Evolutionary conservation across 2,113 vertebrate genomes (phyloP).

Genomic region (Eubucco bourcierii): DNA sequence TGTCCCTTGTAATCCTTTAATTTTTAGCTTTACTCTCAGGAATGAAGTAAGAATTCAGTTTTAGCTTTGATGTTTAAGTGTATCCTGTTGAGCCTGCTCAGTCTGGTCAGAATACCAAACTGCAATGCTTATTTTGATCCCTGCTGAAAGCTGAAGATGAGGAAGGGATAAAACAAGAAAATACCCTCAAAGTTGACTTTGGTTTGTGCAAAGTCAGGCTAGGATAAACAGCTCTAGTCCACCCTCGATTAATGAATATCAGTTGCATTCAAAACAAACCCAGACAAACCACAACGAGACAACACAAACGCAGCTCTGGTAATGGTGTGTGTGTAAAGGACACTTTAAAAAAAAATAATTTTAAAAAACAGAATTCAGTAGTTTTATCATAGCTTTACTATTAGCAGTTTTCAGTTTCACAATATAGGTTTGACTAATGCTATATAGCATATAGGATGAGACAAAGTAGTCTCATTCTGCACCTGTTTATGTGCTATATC

Average conservation of each 20-base stretch:
- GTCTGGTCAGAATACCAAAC: not conserved
- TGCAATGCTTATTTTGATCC: not conserved
- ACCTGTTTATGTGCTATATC: not conserved
- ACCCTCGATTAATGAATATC: not conserved
- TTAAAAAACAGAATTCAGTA: not conserved
- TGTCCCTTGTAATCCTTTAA: not conserved
- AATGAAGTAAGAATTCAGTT: slow-evolving; percentile 19
- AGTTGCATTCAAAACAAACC: not conserved
- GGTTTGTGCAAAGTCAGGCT: not conserved
- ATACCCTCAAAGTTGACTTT: not conserved
- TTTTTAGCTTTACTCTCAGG: slow-evolving; percentile 1
- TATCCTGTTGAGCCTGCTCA: slow-evolving; percentile 11
- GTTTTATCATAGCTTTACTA: not conserved
- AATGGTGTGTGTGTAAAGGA: not conserved
- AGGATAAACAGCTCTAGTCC: not conserved
- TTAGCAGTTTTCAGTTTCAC: not conserved
- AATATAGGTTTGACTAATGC: not conserved
- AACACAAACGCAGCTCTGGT: not conserved
- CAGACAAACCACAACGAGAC: not conserved
- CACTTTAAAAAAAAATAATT: not conserved
- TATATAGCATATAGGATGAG: not conserved
- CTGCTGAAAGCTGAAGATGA: not conserved
- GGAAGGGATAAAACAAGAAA: not conserved
- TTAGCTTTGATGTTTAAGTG: slow-evolving; percentile 23
- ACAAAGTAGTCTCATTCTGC: not conserved